These are phyloP conservation scores for Pteruthius melanotis DNA, from an alignment of 2,113 vertebrate genomes.

Conservation along the genomic window DNA sequence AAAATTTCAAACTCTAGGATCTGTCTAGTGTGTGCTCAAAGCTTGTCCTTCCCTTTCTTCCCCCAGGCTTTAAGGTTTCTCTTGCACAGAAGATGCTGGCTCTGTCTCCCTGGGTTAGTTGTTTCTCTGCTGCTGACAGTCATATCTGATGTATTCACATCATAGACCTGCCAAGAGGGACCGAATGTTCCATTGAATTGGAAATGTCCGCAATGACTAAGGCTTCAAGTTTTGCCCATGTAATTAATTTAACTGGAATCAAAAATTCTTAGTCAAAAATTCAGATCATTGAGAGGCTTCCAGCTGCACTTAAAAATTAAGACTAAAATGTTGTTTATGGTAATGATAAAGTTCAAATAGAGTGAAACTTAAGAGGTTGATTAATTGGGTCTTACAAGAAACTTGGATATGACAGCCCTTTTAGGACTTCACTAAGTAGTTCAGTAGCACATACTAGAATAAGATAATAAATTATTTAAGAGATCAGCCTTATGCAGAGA, in stretches of 20 bases:
- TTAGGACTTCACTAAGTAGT: background rate
- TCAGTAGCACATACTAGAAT: background rate
- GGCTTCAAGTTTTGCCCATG: background rate
- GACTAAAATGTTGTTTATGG: background rate
- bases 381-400: background rate
- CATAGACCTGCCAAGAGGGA: background rate
- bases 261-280: background rate
- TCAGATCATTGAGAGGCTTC: background rate
- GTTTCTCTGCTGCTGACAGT: background rate
- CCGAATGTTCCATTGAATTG: background rate
- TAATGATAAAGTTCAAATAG: background rate
- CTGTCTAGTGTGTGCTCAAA: background rate
- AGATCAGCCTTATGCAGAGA: background rate
- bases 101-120: background rate
- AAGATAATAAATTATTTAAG: background rate
- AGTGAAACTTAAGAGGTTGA: background rate
- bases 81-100: background rate
- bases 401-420: background rate
- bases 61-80: background rate
- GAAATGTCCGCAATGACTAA: background rate
- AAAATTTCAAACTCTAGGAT: background rate
- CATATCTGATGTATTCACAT: background rate
- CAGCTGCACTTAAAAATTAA: background rate
- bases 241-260: constrained; percentile 24
- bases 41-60: background rate